Evolutionary conservation across 2,797 vertebrate species (phyloP).

Genomic region (Scomberomorus guttatus): DNA sequence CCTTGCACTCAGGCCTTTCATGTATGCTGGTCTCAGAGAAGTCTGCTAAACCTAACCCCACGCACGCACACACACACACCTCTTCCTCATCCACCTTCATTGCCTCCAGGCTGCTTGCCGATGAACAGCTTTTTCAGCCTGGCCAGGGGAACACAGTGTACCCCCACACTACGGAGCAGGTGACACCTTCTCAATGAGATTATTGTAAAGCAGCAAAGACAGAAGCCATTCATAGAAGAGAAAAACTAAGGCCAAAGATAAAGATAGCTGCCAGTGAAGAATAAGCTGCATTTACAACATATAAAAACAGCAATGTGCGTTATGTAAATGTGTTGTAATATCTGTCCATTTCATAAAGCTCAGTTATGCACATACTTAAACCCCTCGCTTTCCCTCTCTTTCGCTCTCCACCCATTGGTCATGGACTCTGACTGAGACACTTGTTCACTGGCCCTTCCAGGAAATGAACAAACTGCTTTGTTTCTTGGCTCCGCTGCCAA

Average conservation of each 20-base stretch:
- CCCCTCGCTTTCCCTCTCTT: constrained; percentile 39
- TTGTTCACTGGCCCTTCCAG: constrained; percentile 74
- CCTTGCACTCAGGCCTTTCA: constrained; percentile 24
- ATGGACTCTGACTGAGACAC: constrained; percentile 72
- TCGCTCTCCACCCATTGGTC: constrained; percentile 57
- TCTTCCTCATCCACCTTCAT: constrained; percentile 38
- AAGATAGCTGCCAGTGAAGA: not conserved
- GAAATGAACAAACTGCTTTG: constrained; percentile 85
- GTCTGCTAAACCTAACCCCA: constrained; percentile 13
- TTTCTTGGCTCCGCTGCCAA: constrained; percentile 69
- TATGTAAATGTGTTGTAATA: constrained; percentile 37
- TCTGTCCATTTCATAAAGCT: constrained; percentile 28
- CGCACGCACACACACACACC: constrained; percentile 17
- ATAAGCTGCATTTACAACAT: not conserved
- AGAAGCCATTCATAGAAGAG: constrained; percentile 18
- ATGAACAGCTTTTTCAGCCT: constrained; percentile 38
- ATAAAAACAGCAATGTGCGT: constrained; percentile 19
- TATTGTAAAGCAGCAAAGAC: constrained; percentile 32
- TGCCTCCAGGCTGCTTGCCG: constrained; percentile 28
- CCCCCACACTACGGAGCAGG: constrained; percentile 32
- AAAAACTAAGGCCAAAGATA: not conserved
- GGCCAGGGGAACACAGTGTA: constrained; percentile 25
- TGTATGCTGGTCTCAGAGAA: constrained; percentile 3
- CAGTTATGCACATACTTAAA: constrained; percentile 42
- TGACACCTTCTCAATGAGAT: constrained; percentile 53